Conservation (phyloP, 2,888 invertebrate species). For the Malthinus seriepunctatus region DNA sequence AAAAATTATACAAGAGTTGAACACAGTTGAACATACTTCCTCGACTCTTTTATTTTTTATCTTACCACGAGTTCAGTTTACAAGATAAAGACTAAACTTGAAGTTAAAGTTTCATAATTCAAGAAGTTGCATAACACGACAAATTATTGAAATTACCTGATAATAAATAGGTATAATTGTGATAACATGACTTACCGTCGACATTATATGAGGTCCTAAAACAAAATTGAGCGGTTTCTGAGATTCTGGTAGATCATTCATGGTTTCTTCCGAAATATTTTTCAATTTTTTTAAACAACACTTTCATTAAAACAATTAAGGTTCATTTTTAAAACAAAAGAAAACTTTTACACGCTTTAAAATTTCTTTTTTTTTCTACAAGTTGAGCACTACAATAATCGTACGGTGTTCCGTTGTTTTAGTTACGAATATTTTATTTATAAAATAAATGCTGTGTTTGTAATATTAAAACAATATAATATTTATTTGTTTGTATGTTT, state of each 20-base stretch:
- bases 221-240: slow-evolving; percentile 44
- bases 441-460: slow-evolving; percentile 19
- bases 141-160: not conserved
- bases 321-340: no score
- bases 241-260: slow-evolving; percentile 45
- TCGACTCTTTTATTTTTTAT: not conserved
- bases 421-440: not conserved
- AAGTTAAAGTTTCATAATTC: slow-evolving; percentile 1
- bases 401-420: no score
- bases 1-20: not conserved
- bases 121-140: not conserved
- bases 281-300: no score
- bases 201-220: slow-evolving; percentile 36
- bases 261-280: slow-evolving; percentile 12
- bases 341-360: no score
- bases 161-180: not conserved
- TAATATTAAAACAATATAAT: slow-evolving; percentile 14
- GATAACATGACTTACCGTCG: slow-evolving; percentile 33
- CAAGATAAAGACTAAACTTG: not conserved
- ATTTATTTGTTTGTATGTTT: slow-evolving; percentile 24
- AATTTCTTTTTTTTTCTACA: no score
- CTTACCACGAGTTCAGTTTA: not conserved
- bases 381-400: no score
- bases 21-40: not conserved
- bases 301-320: no score